A percentile compares a stretch with the other conserved stretches of the same genome.
phyloP scores from a whole-genome alignment of 2,797 vertebrate genomes.

The Numenius phaeopus region DNA sequence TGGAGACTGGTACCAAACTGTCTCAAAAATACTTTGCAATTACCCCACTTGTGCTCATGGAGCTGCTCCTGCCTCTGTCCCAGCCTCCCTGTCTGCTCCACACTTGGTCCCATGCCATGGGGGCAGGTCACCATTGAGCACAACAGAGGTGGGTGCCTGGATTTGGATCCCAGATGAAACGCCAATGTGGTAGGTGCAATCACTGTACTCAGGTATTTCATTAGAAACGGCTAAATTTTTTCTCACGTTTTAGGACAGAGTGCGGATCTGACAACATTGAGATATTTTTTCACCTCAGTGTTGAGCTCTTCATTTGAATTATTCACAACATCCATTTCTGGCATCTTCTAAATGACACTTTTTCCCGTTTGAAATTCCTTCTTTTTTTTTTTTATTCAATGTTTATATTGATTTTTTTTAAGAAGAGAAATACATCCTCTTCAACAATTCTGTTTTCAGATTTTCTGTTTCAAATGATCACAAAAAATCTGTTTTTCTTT shows the following conservation, averaged over 20 bases:
- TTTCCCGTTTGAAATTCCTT: background rate
- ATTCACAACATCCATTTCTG: background rate
- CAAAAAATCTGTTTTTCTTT: background rate
- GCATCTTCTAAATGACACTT: background rate
- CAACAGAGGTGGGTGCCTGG: background rate
- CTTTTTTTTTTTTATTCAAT: background rate
- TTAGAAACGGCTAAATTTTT: background rate
- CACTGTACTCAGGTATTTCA: background rate
- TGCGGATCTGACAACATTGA: background rate
- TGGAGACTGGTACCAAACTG: background rate
- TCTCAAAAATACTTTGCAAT: background rate
- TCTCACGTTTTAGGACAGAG: background rate
- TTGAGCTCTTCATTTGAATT: constrained; percentile 1
- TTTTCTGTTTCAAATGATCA: background rate
- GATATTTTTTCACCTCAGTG: background rate
- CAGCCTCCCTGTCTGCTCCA: background rate
- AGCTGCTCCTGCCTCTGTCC: background rate
- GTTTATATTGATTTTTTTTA: background rate
- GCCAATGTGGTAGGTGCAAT: fast-evolving
- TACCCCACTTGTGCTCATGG: background rate
- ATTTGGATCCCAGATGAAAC: background rate
- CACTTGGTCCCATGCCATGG: too few species aligned
- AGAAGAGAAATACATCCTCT: background rate
- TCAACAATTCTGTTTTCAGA: background rate
- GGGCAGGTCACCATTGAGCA: background rate